phyloP scores from a whole-genome alignment of 2,888 invertebrate species.

The Acleris sparsana region DNA sequence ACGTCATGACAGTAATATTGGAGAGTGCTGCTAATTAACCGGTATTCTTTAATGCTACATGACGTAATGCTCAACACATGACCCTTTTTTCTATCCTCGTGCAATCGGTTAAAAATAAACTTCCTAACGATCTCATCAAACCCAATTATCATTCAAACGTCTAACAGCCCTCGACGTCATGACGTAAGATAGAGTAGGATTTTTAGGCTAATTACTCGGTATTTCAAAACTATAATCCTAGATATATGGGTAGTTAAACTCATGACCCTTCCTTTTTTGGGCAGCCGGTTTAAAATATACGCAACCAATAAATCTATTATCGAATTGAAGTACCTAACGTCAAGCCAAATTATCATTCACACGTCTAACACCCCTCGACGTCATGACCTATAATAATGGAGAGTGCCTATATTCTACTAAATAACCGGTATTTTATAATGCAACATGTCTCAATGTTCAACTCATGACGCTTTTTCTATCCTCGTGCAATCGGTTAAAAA shows the following conservation, averaged over 20 bases:
- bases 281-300: background rate
- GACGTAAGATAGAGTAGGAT: too few species aligned
- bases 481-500: slow-evolving; percentile 1
- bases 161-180: background rate
- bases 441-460: background rate
- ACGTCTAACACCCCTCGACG: slow-evolving; percentile 21
- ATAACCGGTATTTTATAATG: slow-evolving; percentile 60
- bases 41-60: slow-evolving; percentile 49
- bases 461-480: background rate
- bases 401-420: slow-evolving; percentile 51
- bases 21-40: slow-evolving; percentile 55
- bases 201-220: too few species aligned
- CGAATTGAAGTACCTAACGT: slow-evolving; percentile 21
- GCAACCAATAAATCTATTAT: slow-evolving; percentile 5
- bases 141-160: slow-evolving; percentile 30
- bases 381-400: slow-evolving; percentile 32
- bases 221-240: too few species aligned
- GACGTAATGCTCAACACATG: too few species aligned
- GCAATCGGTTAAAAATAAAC: slow-evolving; percentile 8
- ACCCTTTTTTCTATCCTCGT: too few species aligned
- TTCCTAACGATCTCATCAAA: slow-evolving; percentile 27
- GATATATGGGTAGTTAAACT: too few species aligned
- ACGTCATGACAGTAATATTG: slow-evolving; percentile 32
- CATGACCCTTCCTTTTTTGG: too few species aligned
- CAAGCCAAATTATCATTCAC: slow-evolving; percentile 32